These are phyloP conservation scores for Rhabdophis nuchalis DNA, from an alignment of 2,797 vertebrate species.

Conservation along the genomic window DNA sequence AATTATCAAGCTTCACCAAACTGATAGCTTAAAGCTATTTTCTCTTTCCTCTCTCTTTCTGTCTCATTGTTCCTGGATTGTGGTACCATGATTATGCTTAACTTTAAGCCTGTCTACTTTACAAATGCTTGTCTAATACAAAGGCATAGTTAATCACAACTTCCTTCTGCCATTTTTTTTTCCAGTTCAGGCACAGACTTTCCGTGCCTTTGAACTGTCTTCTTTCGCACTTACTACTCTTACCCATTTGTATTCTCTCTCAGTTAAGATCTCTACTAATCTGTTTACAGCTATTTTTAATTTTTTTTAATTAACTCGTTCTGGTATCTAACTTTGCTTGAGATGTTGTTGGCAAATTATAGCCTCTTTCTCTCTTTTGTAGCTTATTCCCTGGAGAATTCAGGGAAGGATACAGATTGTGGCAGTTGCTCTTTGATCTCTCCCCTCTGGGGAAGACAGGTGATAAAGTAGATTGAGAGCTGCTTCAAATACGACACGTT, in stretches of 20 bases:
- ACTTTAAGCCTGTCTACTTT: not conserved
- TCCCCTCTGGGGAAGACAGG: not conserved
- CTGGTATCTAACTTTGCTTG: not conserved
- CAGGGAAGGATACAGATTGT: not conserved
- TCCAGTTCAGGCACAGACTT: not conserved
- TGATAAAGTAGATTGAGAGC: not conserved
- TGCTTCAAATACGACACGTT: not conserved
- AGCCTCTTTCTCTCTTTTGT: not conserved
- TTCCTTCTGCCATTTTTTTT: not conserved
- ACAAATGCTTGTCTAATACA: not conserved
- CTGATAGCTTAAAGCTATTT: not conserved
- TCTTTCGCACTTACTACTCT: not conserved
- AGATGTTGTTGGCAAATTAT: not conserved
- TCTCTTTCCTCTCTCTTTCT: not conserved
- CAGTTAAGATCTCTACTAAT: not conserved
- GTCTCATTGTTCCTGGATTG: not conserved
- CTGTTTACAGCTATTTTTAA: not conserved
- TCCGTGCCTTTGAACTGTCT: not conserved
- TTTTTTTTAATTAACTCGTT: not conserved
- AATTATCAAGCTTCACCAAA: conserved; percentile 6
- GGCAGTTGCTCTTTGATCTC: not conserved
- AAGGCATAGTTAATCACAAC: not conserved
- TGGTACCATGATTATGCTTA: not conserved
- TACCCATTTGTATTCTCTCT: not conserved
- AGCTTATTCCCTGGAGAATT: not conserved